phyloP scores from a whole-genome alignment of 2,797 vertebrate species.

The Distichodus sexfasciatus region DNA sequence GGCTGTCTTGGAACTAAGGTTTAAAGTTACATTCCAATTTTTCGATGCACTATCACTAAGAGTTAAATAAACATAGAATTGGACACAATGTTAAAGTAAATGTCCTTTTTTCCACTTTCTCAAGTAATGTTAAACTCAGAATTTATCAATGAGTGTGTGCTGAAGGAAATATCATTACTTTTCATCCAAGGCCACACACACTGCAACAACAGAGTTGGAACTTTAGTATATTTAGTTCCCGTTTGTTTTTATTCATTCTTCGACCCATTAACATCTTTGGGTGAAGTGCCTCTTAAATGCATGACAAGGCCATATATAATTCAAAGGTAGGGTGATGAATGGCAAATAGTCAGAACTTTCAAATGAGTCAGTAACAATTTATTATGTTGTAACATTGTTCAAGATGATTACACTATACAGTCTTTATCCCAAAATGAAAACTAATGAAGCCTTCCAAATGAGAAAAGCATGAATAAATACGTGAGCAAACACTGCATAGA shows the following conservation, averaged over 20 bases:
- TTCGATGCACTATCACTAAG: no score
- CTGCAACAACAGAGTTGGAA: constrained; percentile 60
- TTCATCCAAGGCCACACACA: constrained; percentile 54
- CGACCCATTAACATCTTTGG: no score
- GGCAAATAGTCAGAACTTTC: background rate
- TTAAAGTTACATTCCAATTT: no score
- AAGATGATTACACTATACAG: background rate
- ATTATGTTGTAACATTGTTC: background rate
- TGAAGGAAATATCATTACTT: constrained; percentile 61
- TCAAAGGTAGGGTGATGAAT: constrained; percentile 34
- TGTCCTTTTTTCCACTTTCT: background rate
- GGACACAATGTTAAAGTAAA: background rate
- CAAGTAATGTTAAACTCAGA: constrained; percentile 1
- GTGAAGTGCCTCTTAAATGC: constrained; percentile 61
- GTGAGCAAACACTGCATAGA: background rate
- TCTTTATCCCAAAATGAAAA: background rate
- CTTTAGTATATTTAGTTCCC: no score
- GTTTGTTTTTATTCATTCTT: no score
- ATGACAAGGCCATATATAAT: constrained; percentile 64
- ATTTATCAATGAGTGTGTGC: constrained; percentile 61
- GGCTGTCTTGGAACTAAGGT: no score
- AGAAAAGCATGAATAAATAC: background rate
- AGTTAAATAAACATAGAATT: no score
- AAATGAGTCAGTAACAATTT: background rate
- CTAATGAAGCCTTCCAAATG: background rate